Base-by-base conservation (phyloP, 2,113 vertebrate species). In the Serilophus lunatus region DNA sequence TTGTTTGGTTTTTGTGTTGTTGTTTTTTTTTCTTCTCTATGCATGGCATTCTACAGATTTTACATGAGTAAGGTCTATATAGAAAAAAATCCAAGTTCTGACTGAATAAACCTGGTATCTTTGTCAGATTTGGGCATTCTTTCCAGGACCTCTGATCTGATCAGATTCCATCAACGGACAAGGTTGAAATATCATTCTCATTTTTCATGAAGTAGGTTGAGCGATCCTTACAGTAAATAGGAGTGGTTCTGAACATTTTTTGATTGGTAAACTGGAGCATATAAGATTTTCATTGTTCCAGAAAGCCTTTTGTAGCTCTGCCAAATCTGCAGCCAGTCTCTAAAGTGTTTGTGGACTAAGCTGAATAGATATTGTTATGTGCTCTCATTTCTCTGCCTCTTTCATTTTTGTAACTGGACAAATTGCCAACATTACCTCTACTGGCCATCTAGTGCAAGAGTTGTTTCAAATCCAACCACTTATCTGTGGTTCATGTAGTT, bases 391-490 rank as follows among this genome's bases (percentile, higher is more conserved):
- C 51, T 83, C 53, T 74, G 49, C 33, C 19, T 60, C 10, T 70
- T 94, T 91, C 56, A 56, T 82, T 90, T 95, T 79, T 70, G 33
- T 33, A 89, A 82, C 54, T 68, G 74, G 66, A 92, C 51, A 88
- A 56, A 93, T 77, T 95, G 66, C 36, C 70, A 71, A 88, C 88
- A 71, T 76, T 24, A 92, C 78, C 61, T 70, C 44, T 44, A 57
- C 18, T 66, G 26, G 65, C 33, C 68, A 36, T 68, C 6, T 28
- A 66, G 50, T 50, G 23, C 22, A 92, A 77, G 44, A 71, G 26
- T 9, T 81, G 18, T 40, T 94, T 87, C 45, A 68, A 84, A 88
- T 92, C 26, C 33, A 84, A 2, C 29, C 23, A 49, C 33, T 86
- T 88, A 36, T 89, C 36, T 88, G 49, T 74, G 26, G 31, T 77